A percentile compares a stretch with the other conserved stretches of the same genome.
Conservation (phyloP, 2,113 vertebrate species). For the Corvus moneduloides region DNA sequence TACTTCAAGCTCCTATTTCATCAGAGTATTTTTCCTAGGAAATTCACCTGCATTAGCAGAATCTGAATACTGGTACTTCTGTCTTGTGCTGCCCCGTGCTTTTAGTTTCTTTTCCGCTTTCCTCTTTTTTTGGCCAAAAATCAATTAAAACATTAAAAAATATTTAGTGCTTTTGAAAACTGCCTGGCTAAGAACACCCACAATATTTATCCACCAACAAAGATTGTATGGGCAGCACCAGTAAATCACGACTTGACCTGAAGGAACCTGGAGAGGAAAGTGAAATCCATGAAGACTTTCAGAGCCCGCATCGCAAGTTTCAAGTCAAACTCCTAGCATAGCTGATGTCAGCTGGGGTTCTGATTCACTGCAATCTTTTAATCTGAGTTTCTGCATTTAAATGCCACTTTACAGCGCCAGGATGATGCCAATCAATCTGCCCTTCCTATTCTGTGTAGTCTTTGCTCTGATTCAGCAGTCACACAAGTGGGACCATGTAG, state of each 20-base stretch:
- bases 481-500: background rate
- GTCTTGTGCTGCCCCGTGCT: background rate
- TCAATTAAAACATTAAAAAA: background rate
- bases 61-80: background rate
- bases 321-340: background rate
- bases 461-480: background rate
- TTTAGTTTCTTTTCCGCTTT: background rate
- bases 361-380: background rate
- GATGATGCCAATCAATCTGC: background rate
- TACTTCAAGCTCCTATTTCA: background rate
- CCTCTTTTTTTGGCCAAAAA: background rate
- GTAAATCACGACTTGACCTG: background rate
- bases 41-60: background rate
- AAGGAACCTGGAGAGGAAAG: background rate
- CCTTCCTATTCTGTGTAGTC: background rate
- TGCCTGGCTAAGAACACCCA: background rate
- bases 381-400: background rate
- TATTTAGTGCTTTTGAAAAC: background rate
- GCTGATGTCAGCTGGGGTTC: background rate
- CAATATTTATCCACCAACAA: constrained; percentile 39
- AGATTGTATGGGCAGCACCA: background rate
- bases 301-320: background rate
- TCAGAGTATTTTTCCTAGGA: background rate
- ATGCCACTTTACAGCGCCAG: background rate
- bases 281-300: background rate